Evolutionary conservation across 1,140 invertebrate genomes (phyloP), one percentile per base, ranked within the genome.

Genomic region (Drosophila orena): DNA sequence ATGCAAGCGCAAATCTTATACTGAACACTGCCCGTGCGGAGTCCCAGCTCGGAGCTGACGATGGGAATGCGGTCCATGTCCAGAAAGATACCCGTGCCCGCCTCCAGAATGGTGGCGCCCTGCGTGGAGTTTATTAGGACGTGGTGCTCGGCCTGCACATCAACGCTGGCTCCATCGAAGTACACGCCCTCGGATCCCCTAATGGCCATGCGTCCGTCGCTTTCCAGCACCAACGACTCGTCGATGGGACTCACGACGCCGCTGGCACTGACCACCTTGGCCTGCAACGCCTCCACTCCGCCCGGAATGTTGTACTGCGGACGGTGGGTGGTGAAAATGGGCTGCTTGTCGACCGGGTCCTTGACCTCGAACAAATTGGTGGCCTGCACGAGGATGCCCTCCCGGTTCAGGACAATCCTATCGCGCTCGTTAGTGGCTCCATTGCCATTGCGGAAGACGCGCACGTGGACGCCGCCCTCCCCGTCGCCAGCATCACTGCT

Each of bases 1-100:
- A 97, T 97, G 83, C 97, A 98, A 2, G 97, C 95, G 69, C 97
- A 98, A 3, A 98, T 93, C 93, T 97, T 97, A 84, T 95, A 98
- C 84, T 97, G 96, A 0, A 93, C 80, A 75, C 92, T 88, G 60
- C 92, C 93, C 17, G 91, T 91, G 22, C 92, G 91, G 12, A 92
- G 85, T 56, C 90, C 81, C 47, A 93, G 92, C 56, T 93, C 93
- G 2, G 93, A 90, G 1, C 94, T 93, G 6, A 93, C 95, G 34
- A 96, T 94, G 0, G 96, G 96, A 46, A 97, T 93, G 61, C 94
- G 94, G 70, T 95, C 94, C 0, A 96, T 94, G 84, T 97, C 95
- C 0, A 97, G 93, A 40, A 93, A 95, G 1, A 97, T 93, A 0
- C 96, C 96, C 22, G 95, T 94, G 46, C 94, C 95, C 0, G 95